Base-by-base conservation (phyloP, 2,888 invertebrate genomes). In the Tenthredo distinguenda region DNA sequence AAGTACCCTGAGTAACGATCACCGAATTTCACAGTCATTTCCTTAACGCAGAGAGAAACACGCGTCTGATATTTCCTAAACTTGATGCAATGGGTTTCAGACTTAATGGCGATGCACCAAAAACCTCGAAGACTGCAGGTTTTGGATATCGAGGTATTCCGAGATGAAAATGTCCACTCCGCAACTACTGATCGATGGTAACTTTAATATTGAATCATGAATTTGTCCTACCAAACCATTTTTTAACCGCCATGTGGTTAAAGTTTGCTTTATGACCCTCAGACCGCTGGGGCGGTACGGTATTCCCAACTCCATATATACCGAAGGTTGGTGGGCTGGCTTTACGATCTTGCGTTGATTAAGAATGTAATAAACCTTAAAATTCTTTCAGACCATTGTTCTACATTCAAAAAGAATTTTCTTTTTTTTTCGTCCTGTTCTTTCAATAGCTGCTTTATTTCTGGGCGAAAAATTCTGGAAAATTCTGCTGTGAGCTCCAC, bases 341-440 rank as follows among this genome's bases (percentile, higher is more conserved):
- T 71, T 37, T 71, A 71, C 34, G 37, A 71, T 71, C n/a, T 71
- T 37, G n/a, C 18, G 34, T 71, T 71, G 18, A 71, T 71, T 71
- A n/a, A n/a, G 34, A 71, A 71, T 71, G 31, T 15, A 71, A 37
- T 31, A 26, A 31, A 10, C 21, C 65, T n/a, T n/a, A 50, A 47
- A 50, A 50, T 50, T 50, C 50, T 50, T n/a, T 50, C 50, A 50
- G n/a, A 50, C n/a, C 18, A 55, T 55, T 55, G 55, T 55, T 55
- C 10, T 55, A 7, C n/a, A 7, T n/a, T 55, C 7, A 7, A 55
- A 55, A 55, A 55, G n/a, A 55, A n/a, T 18, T 18, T 50, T n/a
- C n/a, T n/a, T n/a, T 50, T 6, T 55, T 7, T 55, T 55, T 47
- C 10, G 10, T 43, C 15, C 18, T n/a, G 6, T 55, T 55, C n/a